phyloP scores from a whole-genome alignment of 2,113 vertebrate species.

The Trogon melanurus region DNA sequence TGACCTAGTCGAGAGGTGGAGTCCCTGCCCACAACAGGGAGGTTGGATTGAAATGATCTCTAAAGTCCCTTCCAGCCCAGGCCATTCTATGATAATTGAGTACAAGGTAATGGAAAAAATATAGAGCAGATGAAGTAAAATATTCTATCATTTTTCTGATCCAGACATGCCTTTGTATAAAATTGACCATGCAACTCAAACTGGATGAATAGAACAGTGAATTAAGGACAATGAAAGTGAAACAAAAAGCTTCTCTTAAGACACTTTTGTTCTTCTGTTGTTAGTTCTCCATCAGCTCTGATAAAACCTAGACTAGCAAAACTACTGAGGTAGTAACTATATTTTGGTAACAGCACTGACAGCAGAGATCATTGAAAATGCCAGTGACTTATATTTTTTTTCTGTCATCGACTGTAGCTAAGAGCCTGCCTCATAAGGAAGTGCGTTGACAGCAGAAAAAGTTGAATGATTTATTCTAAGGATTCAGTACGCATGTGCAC shows the following conservation, averaged over 20 bases:
- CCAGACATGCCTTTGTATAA: not conserved
- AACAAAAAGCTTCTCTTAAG: not conserved
- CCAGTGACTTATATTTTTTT: not conserved
- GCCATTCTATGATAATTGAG: no score
- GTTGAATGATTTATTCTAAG: not conserved
- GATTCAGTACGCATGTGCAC: not conserved
- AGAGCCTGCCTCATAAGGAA: not conserved
- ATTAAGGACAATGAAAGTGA: not conserved
- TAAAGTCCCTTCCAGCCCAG: no score
- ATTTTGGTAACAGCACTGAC: not conserved
- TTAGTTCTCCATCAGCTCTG: not conserved
- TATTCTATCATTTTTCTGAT: slow-evolving; percentile 3
- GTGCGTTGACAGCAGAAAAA: not conserved
- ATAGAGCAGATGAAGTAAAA: not conserved
- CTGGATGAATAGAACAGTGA: not conserved
- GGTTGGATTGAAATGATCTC: no score
- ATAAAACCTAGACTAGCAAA: not conserved
- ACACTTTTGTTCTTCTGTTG: not conserved
- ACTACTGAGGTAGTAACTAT: not conserved
- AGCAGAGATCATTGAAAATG: not conserved
- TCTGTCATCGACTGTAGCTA: not conserved
- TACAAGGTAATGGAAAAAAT: slow-evolving; percentile 3
- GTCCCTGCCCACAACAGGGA: no score
- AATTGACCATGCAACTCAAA: not conserved
- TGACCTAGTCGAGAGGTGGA: no score